Base-by-base conservation (phyloP, 2,113 vertebrate species). In the Nymphicus hollandicus region DNA sequence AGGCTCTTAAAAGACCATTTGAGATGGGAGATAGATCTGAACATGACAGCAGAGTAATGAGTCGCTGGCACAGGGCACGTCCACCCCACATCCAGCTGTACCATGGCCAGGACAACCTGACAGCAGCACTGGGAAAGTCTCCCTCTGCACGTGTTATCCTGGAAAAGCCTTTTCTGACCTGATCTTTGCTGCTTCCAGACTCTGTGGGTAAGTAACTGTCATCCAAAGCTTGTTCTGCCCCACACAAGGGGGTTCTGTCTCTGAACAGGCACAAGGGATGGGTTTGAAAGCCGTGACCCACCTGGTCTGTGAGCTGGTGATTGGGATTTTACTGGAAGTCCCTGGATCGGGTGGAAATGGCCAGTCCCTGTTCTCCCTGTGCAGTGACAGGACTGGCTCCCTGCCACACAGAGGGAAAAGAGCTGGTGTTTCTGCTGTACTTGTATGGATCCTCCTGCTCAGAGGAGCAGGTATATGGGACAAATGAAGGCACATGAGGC, bases 21-120 rank as follows among this genome's bases (percentile, higher is more conserved):
- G 73, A 82, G 88, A 79, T 17, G 19, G 83, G 58, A 60, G 68
- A 50, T 15, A 77, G 22, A 6, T 39, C 15, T 49, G 84, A 55
- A 43, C 8, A 3, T 9, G 24, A 25, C 41, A 25, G 61, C 4
- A 7, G 44, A 33, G 25, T n/a, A 41, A 60, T 2, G 33, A 87
- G 15, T 15, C 2, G 1, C 22, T 9, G 43, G 35, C 17, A 46
- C 19, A 41, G 44, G 37, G 43, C 3, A 12, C 2, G 2, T 39
- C 56, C 50, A 16, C 7, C 55, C 47, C 13, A 1, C 29, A 27
- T 20, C 24, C 0, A 1, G 66, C 5, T 10, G 22, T 0, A 0
- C 71, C 29, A 4, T 0, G 18, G 53, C 37, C 55, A 10, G 47
- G 39, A n/a, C 28, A 56, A 37, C 7, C 33, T 0, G 1, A 49